phyloP scores from a whole-genome alignment of 2,797 vertebrate genomes.

The Streptopelia turtur region DNA sequence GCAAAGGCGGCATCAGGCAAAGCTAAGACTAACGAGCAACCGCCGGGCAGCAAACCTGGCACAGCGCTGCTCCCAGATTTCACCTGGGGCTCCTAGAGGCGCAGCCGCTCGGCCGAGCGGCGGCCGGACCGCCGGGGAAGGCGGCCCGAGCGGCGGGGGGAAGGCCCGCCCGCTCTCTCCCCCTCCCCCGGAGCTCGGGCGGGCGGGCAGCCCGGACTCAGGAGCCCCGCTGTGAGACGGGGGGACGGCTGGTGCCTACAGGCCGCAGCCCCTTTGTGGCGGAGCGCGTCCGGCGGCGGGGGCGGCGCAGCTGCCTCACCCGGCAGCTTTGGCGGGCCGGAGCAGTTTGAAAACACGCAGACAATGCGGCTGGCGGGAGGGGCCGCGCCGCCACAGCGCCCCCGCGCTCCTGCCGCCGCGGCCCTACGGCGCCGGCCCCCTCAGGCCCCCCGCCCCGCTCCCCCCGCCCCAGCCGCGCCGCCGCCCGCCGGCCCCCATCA shows the following conservation, averaged over 20 bases:
- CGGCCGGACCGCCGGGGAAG: not conserved
- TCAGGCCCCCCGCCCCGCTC: not conserved
- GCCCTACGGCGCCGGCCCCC: not conserved
- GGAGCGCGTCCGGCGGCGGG: not conserved
- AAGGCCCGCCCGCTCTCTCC: not conserved
- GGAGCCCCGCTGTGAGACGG: not conserved
- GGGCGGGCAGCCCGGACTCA: not conserved
- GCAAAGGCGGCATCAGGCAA: not conserved
- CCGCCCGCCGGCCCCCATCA: not conserved
- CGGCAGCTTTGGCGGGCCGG: not conserved
- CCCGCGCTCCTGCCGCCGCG: not conserved
- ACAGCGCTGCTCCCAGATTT: accelerated
- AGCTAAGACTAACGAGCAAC: accelerated
- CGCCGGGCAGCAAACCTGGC: not conserved
- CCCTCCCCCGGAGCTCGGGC: not conserved
- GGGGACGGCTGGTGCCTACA: not conserved
- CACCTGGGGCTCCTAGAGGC: not conserved
- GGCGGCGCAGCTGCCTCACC: not conserved
- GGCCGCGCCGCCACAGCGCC: not conserved
- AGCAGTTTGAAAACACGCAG: not conserved
- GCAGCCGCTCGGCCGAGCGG: not conserved
- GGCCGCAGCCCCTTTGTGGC: conserved; percentile 14
- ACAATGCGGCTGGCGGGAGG: not conserved
- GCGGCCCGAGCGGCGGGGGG: not conserved
- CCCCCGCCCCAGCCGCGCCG: not conserved